These are phyloP conservation scores for Nephrotoma guestfalica DNA, from an alignment of 2,888 invertebrate species.

Conservation along the genomic window DNA sequence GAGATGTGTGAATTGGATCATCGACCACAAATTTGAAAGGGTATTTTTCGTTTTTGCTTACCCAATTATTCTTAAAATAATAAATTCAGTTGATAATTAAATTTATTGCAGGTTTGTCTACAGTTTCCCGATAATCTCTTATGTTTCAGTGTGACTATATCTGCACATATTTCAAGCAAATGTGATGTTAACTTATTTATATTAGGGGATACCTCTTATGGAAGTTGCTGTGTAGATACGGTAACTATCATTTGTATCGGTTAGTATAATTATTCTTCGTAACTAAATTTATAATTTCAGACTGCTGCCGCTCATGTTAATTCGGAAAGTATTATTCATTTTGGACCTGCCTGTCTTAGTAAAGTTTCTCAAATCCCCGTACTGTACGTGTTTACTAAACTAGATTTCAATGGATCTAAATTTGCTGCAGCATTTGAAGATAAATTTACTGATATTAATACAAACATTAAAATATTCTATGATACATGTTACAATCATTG, in stretches of 20 bases:
- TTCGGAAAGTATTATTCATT: slow-evolving; percentile 79
- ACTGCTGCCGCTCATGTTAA: slow-evolving; percentile 78
- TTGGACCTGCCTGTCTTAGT: slow-evolving; percentile 79
- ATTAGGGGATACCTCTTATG: slow-evolving; percentile 83
- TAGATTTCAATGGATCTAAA: slow-evolving; percentile 36
- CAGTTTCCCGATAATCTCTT: slow-evolving; percentile 83
- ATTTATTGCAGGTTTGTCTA: slow-evolving; percentile 54
- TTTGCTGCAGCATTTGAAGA: slow-evolving; percentile 21
- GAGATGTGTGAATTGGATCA: slow-evolving; percentile 46
- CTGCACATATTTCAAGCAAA: slow-evolving; percentile 37
- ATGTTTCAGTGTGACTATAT: slow-evolving; percentile 50
- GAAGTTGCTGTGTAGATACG: slow-evolving; percentile 46
- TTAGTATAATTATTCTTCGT: slow-evolving; percentile 1
- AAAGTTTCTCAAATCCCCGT: slow-evolving; percentile 59
- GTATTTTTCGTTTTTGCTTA: slow-evolving; percentile 30
- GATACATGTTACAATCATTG: slow-evolving; percentile 50
- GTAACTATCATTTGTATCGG: slow-evolving; percentile 10
- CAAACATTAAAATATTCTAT: slow-evolving; percentile 44
- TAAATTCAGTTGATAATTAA: slow-evolving; percentile 4
- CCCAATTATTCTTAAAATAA: neutral
- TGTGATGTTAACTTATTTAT: slow-evolving; percentile 50
- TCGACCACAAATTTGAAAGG: slow-evolving; percentile 44
- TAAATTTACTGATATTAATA: slow-evolving; percentile 14
- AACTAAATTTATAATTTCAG: slow-evolving; percentile 34
- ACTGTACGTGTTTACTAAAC: slow-evolving; percentile 53